phyloP scores from a whole-genome alignment of 2,888 invertebrate species.

The Blomia tropicalis region DNA sequence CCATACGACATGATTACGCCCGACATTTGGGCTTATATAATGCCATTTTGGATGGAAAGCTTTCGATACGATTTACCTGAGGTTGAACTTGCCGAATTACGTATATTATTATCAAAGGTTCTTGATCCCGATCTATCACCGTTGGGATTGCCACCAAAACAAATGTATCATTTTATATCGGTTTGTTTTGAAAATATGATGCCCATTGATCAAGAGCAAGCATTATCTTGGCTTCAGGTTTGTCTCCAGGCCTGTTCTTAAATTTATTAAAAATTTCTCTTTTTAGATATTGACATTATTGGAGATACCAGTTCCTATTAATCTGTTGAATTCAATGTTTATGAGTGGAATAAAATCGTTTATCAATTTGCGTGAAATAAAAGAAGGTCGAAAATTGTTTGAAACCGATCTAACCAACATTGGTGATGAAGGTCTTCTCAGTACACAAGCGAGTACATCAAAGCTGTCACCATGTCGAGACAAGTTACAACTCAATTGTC shows the following conservation, averaged over 20 bases:
- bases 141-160: constrained; percentile 77
- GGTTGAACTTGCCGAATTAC: constrained; percentile 65
- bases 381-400: background rate
- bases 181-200: constrained; percentile 62
- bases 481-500: background rate
- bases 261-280: constrained; percentile 30
- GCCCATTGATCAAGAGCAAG: constrained; percentile 68
- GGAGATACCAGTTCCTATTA: constrained; percentile 73
- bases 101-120: constrained; percentile 72
- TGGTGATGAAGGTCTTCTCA: background rate
- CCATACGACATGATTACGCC: constrained; percentile 93
- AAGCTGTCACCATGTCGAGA: constrained; percentile 1
- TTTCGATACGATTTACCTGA: constrained; percentile 80
- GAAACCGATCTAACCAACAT: background rate
- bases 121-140: constrained; percentile 91
- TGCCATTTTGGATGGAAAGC: constrained; percentile 98
- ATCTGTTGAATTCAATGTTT: constrained; percentile 73
- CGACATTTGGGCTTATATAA: constrained; percentile 89
- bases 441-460: background rate
- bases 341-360: constrained; percentile 57
- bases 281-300: constrained; percentile 53
- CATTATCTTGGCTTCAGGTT: constrained; percentile 71
- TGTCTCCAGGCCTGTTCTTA: constrained; percentile 4
- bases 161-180: constrained; percentile 84
- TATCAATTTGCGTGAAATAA: constrained; percentile 14